Percentiles rank a stretch among this genome's conserved stretches.
These are phyloP conservation scores for Xiphophorus birchmanni DNA, from an alignment of 2,797 vertebrate species.

Conservation along the genomic window DNA sequence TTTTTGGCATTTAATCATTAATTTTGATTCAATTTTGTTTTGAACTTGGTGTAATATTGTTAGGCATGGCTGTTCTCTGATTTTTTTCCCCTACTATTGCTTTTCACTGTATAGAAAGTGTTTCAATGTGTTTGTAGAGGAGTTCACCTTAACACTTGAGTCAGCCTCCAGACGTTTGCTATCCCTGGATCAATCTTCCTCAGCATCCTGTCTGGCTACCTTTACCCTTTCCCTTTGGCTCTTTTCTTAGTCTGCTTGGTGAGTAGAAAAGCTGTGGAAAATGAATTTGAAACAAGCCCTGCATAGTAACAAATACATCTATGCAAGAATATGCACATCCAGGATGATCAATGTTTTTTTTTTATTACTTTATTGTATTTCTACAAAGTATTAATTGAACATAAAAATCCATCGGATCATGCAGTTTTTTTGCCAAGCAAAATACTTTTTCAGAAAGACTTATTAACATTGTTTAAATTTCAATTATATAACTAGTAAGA, in stretches of 20 bases:
- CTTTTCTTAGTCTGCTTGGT: constrained; percentile 99
- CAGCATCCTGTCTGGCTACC: constrained; percentile 98
- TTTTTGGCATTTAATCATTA: background rate
- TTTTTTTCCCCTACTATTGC: background rate
- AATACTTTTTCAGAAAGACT: background rate
- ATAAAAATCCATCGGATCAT: background rate
- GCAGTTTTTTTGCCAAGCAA: background rate
- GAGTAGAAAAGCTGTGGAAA: constrained; percentile 72
- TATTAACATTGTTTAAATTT: background rate
- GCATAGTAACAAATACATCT: background rate
- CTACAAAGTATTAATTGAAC: background rate
- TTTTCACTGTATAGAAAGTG: background rate
- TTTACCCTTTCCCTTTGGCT: constrained; percentile 96
- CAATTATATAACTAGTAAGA: background rate
- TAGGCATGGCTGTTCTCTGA: background rate
- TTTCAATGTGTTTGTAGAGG: background rate
- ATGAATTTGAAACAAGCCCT: constrained; percentile 11
- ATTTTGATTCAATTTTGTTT: background rate
- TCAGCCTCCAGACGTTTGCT: constrained; percentile 97
- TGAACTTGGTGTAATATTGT: background rate
- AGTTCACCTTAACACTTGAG: constrained; percentile 79
- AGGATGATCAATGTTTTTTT: background rate
- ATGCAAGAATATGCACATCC: background rate
- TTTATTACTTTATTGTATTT: background rate
- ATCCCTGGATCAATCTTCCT: constrained; percentile 99